A percentile compares a stretch with the other conserved stretches of the same genome.
Conservation (phyloP, 2,797 vertebrate genomes). For the Carcharodon carcharias region DNA sequence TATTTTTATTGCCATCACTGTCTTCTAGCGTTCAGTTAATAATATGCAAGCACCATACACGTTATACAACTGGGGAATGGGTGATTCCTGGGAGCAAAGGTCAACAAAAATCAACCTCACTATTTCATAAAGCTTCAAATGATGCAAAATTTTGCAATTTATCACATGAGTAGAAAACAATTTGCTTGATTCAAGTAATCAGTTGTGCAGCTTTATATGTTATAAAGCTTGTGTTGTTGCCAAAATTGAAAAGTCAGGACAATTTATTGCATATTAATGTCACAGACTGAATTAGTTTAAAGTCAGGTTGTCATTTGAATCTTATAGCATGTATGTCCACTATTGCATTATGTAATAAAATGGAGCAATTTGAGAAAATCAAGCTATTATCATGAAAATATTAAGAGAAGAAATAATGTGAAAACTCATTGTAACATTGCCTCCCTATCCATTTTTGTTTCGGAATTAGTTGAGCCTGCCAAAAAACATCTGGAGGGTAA, state of each 20-base stretch:
- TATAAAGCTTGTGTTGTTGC: not conserved
- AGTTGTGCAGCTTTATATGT: not conserved
- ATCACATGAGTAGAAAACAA: not conserved
- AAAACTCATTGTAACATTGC: not conserved
- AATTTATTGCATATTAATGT: conserved; percentile 2
- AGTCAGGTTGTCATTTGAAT: not conserved
- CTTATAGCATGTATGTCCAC: not conserved
- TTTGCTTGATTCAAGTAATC: not conserved
- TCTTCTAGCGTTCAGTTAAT: not conserved
- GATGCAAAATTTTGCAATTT: not conserved
- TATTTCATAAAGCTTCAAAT: not conserved
- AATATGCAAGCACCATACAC: not conserved
- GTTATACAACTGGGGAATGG: not conserved
- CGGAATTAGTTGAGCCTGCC: not conserved
- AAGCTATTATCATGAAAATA: not conserved
- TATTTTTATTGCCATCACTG: not conserved
- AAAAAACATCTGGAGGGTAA: not conserved
- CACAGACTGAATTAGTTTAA: not conserved
- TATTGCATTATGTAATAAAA: not conserved
- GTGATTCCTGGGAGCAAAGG: not conserved
- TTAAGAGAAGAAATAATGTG: not conserved
- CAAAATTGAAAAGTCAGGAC: not conserved
- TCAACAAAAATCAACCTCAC: not conserved
- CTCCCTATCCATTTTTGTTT: not conserved
- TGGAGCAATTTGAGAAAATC: not conserved